phyloP scores from a whole-genome alignment of 2,113 vertebrate genomes.

The Lepus europaeus region DNA sequence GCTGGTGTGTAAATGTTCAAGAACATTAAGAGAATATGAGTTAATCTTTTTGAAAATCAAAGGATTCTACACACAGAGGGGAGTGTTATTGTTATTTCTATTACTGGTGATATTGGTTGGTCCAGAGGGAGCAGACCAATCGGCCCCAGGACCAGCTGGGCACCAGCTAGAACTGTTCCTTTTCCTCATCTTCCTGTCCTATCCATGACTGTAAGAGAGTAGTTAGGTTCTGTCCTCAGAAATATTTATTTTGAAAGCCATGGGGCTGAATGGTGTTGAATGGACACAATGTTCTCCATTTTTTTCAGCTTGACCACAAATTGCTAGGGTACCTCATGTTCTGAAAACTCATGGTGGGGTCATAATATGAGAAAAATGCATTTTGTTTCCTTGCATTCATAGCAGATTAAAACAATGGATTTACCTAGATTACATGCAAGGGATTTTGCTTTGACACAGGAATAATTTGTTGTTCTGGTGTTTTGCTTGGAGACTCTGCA shows the following conservation, averaged over 20 bases:
- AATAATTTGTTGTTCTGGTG: neutral
- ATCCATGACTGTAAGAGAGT: neutral
- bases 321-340: neutral
- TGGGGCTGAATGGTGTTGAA: neutral
- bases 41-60: too few relatives aligned
- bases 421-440: neutral
- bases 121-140: too few relatives aligned
- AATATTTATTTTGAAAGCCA: neutral
- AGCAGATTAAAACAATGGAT: constrained; percentile 1
- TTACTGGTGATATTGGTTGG: too few relatives aligned
- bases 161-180: too few relatives aligned
- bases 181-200: too few relatives aligned
- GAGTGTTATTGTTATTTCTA: too few relatives aligned
- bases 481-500: neutral
- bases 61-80: too few relatives aligned
- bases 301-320: neutral
- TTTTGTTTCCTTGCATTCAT: neutral
- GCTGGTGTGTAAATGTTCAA: too few relatives aligned
- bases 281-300: neutral
- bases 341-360: neutral
- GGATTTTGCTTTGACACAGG: neutral
- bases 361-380: neutral
- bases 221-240: neutral
- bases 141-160: too few relatives aligned
- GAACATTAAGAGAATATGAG: neutral